These are phyloP conservation scores for Prosapia bicincta DNA, from an alignment of 2,888 invertebrate genomes.

Conservation along the genomic window DNA sequence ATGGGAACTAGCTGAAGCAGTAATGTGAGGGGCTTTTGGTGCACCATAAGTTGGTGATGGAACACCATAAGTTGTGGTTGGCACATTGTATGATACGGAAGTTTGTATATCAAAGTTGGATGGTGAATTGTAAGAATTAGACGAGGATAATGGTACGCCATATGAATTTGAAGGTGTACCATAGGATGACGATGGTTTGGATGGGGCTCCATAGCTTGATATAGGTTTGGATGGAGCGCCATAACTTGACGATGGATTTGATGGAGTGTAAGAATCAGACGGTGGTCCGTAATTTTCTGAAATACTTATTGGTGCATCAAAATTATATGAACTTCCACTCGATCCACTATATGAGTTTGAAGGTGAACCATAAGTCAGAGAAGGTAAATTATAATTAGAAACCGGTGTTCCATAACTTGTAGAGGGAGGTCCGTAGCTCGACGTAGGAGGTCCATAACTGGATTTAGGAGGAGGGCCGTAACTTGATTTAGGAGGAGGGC, in stretches of 20 bases:
- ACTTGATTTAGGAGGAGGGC: slow-evolving; percentile 36
- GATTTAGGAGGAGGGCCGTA: slow-evolving; percentile 39
- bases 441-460: slow-evolving; percentile 39
- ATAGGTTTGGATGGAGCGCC: slow-evolving; percentile 44
- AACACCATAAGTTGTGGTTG: slow-evolving; percentile 29
- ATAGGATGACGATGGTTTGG: slow-evolving; percentile 35
- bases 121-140: slow-evolving; percentile 39
- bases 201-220: slow-evolving; percentile 44
- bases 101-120: slow-evolving; percentile 34
- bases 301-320: slow-evolving; percentile 20
- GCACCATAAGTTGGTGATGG: slow-evolving; percentile 25
- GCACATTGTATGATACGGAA: slow-evolving; percentile 18
- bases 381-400: slow-evolving; percentile 10
- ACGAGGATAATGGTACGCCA: slow-evolving; percentile 32
- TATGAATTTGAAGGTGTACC: slow-evolving; percentile 26
- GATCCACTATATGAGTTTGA: slow-evolving; percentile 18
- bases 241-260: slow-evolving; percentile 43
- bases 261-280: slow-evolving; percentile 41
- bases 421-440: slow-evolving; percentile 37
- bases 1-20: slow-evolving; percentile 15
- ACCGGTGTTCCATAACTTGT: slow-evolving; percentile 31
- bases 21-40: slow-evolving; percentile 25
- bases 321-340: slow-evolving; percentile 17
- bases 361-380: slow-evolving; percentile 22
- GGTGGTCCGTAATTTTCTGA: slow-evolving; percentile 30